Base-by-base conservation (phyloP, 2,888 invertebrate species). In the Helleia helle region DNA sequence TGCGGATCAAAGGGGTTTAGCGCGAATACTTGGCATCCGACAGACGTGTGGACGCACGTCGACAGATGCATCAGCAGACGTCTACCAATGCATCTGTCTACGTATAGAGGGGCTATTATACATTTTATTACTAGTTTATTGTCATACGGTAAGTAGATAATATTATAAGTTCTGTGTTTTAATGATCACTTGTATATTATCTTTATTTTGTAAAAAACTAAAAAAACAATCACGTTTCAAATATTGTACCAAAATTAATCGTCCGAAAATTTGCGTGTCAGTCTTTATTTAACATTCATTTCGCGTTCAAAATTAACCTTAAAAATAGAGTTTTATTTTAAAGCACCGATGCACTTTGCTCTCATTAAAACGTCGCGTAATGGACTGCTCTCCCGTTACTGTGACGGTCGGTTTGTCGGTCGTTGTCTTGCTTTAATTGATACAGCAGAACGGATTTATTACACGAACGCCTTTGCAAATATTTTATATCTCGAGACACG, bases 291-390 rank as follows among this genome's bases (percentile, higher is more conserved):
- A 18, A 31, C 24, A 41, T 30, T 37, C 38, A 34, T 27, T 22
- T 40, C 40, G 40, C 43, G 37, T 43, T 34, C 22, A 12, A 36
- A 40, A 40, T 25, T 22, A 31, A 27, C 24, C 44, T 44, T 41
- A 28, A 41, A 43, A 47, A 28, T 24, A 8, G 18, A 11, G 22
- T 29, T 40, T 42, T 39, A 40, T 46, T 38, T 42, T 38, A 40
- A 42, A 28, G 25, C 34, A 42, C 28, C 45, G 38, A 46, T 46
- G 46, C 42, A 44, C 41, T 41, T 18, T 7, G 28, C 27, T 31
- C 40, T 40, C 37, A 31, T 42, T 45, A 42, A 45, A 22, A 7
- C 31, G 31, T 34, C 34, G 8, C 12, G 18, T 34, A 22, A 34
- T 34, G 34, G 34, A 34, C 22, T 22, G 18, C 22, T 34, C 7